These are phyloP conservation scores for Cladopsammia gracilis DNA, from an alignment of 64 coral and sea anemone genomes.

Conservation along the genomic window DNA sequence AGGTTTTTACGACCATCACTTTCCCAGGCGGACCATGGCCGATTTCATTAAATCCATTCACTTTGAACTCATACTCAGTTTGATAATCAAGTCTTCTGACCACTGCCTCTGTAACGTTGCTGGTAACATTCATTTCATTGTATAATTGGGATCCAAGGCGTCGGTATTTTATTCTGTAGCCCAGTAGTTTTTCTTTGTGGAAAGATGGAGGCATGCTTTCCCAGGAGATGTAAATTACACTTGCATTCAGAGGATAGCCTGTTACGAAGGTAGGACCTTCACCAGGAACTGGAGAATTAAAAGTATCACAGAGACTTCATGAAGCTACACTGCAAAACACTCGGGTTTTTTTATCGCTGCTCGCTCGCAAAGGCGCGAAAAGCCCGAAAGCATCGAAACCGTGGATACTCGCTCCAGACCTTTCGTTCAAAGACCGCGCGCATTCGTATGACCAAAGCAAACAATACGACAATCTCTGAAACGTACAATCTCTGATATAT, in stretches of 20 bases:
- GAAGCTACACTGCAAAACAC: background rate
- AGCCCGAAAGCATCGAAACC: too few species aligned
- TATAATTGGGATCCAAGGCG: background rate
- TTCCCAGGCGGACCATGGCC: background rate
- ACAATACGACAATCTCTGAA: too few species aligned
- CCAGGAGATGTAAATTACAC: background rate
- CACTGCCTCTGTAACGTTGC: background rate
- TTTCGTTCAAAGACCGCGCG: too few species aligned
- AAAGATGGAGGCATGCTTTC: background rate
- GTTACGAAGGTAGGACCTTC: background rate
- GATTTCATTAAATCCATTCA: constrained; percentile 12
- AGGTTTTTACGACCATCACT: background rate
- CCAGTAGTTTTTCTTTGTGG: background rate
- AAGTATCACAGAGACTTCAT: background rate
- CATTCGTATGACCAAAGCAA: too few species aligned
- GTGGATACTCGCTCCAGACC: too few species aligned
- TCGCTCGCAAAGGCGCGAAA: too few species aligned
- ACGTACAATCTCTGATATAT: too few species aligned
- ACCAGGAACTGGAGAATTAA: background rate
- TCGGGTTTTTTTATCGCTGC: background rate
- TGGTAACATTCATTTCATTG: background rate
- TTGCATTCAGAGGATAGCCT: constrained; percentile 17
- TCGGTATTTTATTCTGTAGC: background rate
- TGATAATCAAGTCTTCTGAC: background rate
- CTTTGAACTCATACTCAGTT: background rate